These are phyloP conservation scores for Rhogogaster chlorosoma DNA, from an alignment of 2,888 invertebrate genomes.

Conservation along the genomic window DNA sequence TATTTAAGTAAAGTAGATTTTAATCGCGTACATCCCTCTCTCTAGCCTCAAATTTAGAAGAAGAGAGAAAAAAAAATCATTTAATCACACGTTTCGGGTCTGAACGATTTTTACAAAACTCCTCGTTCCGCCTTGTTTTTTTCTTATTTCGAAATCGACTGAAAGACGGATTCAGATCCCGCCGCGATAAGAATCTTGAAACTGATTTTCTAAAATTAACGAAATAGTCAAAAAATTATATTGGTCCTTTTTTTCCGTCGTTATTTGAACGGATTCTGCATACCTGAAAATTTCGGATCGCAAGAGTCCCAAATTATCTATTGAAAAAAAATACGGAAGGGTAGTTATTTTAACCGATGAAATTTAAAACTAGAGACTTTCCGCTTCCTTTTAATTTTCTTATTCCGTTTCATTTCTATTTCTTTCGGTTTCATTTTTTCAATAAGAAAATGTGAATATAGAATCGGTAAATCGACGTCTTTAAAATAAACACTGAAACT, in stretches of 20 bases:
- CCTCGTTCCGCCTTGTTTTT: neutral
- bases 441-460: neutral
- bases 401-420: neutral
- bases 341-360: neutral
- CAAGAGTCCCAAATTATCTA: neutral
- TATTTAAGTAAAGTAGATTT: constrained; percentile 18
- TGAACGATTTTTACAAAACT: neutral
- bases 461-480: neutral
- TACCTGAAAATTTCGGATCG: neutral
- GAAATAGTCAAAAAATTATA: neutral
- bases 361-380: neutral
- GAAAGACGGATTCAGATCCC: neutral
- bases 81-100: neutral
- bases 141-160: neutral
- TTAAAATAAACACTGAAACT: neutral
- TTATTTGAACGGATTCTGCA: neutral
- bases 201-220: neutral
- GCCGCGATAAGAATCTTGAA: neutral
- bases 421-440: neutral
- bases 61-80: neutral
- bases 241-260: neutral
- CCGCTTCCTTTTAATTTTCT: neutral
- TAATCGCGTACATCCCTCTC: neutral
- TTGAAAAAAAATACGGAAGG: neutral
- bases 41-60: neutral